These are phyloP conservation scores for Noctua janthe DNA, from an alignment of 2,888 invertebrate genomes.

Conservation along the genomic window DNA sequence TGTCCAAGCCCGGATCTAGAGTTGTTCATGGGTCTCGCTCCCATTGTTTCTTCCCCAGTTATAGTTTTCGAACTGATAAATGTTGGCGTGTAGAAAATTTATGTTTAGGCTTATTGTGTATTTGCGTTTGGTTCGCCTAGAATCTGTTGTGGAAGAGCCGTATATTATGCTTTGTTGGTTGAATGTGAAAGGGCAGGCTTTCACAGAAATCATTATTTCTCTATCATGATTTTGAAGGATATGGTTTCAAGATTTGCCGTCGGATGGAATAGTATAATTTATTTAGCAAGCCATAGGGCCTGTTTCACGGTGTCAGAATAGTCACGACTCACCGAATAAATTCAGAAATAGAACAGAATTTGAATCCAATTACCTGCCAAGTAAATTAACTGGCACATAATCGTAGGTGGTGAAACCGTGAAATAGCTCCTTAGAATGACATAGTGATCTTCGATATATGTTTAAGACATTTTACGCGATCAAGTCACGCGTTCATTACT, in stretches of 20 bases:
- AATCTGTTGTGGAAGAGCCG: neutral
- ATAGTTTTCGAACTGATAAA: slow-evolving; percentile 53
- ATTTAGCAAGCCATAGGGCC: neutral
- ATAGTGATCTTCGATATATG: neutral
- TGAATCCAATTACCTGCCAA: neutral
- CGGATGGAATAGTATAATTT: neutral
- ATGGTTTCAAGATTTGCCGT: neutral
- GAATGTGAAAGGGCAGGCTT: neutral
- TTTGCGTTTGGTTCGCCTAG: slow-evolving; percentile 28
- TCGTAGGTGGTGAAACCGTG: neutral
- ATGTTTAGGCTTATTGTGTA: slow-evolving; percentile 38
- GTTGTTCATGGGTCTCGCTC: slow-evolving; percentile 36
- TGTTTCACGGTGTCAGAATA: neutral
- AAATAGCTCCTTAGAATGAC: neutral
- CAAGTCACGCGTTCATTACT: neutral
- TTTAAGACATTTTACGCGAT: neutral
- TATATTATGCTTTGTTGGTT: slow-evolving; percentile 24
- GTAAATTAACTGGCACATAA: neutral
- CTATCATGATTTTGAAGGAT: neutral
- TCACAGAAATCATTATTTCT: neutral
- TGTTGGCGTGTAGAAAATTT: slow-evolving; percentile 51
- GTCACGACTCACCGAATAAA: neutral
- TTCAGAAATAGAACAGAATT: neutral
- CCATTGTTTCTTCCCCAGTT: slow-evolving; percentile 61
- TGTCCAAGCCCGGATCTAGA: slow-evolving; percentile 31